These are phyloP conservation scores for Elysia crispata DNA, from an alignment of 2,888 invertebrate genomes.

Conservation along the genomic window DNA sequence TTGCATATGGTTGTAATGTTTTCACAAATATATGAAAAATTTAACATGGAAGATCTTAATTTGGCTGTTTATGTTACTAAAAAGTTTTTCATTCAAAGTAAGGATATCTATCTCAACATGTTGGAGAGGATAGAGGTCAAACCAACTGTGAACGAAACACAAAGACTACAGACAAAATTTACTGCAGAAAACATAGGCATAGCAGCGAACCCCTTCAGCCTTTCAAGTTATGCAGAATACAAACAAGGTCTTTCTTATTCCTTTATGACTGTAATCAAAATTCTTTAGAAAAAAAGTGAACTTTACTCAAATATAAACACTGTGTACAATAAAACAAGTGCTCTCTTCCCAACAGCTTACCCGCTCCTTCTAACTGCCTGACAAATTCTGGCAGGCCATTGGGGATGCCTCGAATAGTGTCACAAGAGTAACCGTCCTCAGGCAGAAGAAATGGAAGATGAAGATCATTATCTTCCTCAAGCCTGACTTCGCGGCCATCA, in stretches of 20 bases:
- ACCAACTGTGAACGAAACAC: not conserved
- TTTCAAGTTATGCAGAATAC: not conserved
- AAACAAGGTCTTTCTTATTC: not conserved
- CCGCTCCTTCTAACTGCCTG: conserved; percentile 64
- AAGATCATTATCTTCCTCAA: conserved; percentile 92
- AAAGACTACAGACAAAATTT: not conserved
- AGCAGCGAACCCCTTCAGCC: not conserved
- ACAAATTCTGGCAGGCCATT: conserved; percentile 79
- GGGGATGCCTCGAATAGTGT: conserved; percentile 95
- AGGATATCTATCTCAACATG: no score
- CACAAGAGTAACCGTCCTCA: conserved; percentile 98
- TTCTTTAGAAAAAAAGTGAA: no score
- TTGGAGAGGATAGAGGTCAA: no score
- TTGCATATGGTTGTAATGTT: no score
- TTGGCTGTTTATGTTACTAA: no score
- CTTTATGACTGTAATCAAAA: not conserved
- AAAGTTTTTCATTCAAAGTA: no score
- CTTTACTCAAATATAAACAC: no score
- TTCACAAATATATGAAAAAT: no score
- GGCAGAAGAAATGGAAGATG: conserved; percentile 94
- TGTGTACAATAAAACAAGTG: no score
- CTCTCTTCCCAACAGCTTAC: conserved; percentile 40
- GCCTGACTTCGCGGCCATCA: conserved; percentile 90
- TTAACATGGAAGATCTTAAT: no score
- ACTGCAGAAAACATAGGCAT: not conserved